phyloP scores from a whole-genome alignment of 2,113 vertebrate genomes.

The Rana temporaria region DNA sequence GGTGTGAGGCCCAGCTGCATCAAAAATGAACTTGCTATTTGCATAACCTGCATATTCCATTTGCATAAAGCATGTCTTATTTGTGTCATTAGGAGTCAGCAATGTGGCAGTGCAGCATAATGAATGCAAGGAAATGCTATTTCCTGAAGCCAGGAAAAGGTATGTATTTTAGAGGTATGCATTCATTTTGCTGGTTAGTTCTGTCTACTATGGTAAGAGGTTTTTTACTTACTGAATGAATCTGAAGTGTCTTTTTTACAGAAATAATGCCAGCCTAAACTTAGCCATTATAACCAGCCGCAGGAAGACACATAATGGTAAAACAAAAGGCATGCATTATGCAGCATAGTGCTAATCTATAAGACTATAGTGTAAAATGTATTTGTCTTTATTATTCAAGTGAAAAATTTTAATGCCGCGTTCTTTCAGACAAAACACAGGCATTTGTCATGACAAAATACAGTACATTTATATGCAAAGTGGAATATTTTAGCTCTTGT shows the following conservation, averaged over 20 bases:
- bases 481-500: constrained; percentile 47
- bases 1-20: constrained; percentile 43
- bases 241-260: constrained; percentile 33
- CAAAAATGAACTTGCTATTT: constrained; percentile 44
- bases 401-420: constrained; percentile 48
- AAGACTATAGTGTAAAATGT: constrained; percentile 16
- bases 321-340: constrained; percentile 17
- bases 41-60: constrained; percentile 53
- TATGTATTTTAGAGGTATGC: constrained; percentile 40
- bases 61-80: constrained; percentile 55
- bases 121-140: constrained; percentile 49
- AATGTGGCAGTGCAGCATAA: constrained; percentile 35
- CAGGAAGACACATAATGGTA: constrained; percentile 42
- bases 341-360: neutral
- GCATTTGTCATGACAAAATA: constrained; percentile 55
- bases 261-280: constrained; percentile 45
- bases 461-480: constrained; percentile 57
- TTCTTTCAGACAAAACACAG: constrained; percentile 10
- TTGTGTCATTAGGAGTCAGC: constrained; percentile 46
- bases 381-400: constrained; percentile 35
- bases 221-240: constrained; percentile 56
- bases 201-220: constrained; percentile 54
- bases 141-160: constrained; percentile 29
- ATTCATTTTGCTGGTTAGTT: constrained; percentile 50
- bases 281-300: constrained; percentile 32